phyloP scores from a whole-genome alignment of 2,113 vertebrate genomes.

The Campylomormyrus tamandua region DNA sequence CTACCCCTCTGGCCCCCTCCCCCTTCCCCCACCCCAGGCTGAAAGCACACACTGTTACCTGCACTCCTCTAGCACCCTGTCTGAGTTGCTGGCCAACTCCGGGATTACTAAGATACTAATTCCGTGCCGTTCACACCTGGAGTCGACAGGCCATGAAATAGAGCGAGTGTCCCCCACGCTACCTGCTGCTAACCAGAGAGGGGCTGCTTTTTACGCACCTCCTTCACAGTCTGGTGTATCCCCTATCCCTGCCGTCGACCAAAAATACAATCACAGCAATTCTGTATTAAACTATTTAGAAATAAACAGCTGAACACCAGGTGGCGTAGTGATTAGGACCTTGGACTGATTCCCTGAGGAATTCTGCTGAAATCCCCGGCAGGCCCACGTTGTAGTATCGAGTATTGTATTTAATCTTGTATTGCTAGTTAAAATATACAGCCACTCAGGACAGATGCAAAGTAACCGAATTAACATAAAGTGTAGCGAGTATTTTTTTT shows the following conservation, averaged over 20 bases:
- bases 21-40: neutral
- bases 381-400: neutral
- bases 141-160: slow-evolving; percentile 62
- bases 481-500: neutral
- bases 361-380: neutral
- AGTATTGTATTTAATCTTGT: neutral
- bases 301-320: neutral
- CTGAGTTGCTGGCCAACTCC: slow-evolving; percentile 35
- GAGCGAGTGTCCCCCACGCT: slow-evolving; percentile 39
- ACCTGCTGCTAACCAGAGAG: slow-evolving; percentile 8
- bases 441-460: neutral
- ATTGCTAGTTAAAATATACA: neutral
- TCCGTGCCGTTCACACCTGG: slow-evolving; percentile 51
- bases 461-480: neutral
- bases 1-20: neutral
- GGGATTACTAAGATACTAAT: slow-evolving; percentile 61
- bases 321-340: neutral
- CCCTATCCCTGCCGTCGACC: neutral
- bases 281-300: neutral
- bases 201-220: neutral
- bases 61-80: slow-evolving; percentile 35
- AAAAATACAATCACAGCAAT: neutral
- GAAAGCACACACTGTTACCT: slow-evolving; percentile 41
- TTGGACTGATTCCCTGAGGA: neutral
- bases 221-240: neutral